These are phyloP conservation scores for Ormia ochracea DNA, from an alignment of 2,888 invertebrate genomes.

Conservation along the genomic window DNA sequence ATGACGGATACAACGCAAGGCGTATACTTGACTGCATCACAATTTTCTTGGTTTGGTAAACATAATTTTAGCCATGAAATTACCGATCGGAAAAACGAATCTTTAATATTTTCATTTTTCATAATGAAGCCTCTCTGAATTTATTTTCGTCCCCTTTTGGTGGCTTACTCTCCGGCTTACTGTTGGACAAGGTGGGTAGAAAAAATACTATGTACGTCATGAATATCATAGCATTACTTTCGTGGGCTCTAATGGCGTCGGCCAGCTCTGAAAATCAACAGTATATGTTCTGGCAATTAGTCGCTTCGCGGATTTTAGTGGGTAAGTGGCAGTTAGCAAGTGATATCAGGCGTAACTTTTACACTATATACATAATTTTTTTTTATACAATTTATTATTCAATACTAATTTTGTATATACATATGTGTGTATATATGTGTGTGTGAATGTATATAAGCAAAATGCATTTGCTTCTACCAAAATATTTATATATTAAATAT, in stretches of 20 bases:
- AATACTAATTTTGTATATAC: no score
- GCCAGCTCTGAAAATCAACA: conserved; percentile 67
- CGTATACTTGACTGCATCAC: conserved; percentile 67
- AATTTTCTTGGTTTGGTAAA: conserved; percentile 75
- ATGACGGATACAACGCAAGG: conserved; percentile 68
- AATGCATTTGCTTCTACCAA: no score
- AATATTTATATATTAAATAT: no score
- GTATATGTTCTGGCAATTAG: conserved; percentile 71
- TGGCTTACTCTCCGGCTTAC: conserved; percentile 71
- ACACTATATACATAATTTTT: no score
- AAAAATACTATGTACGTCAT: conserved; percentile 72
- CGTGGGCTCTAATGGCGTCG: conserved; percentile 74
- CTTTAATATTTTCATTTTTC: no score
- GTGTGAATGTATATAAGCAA: no score
- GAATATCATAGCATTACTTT: conserved; percentile 70
- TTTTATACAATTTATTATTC: no score
- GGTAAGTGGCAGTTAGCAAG: conserved; percentile 66
- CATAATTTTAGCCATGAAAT: no score
- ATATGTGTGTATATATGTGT: no score
- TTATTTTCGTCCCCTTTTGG: conserved; percentile 74
- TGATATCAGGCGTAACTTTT: no score
- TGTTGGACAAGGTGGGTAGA: conserved; percentile 75
- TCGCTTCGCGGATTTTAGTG: conserved; percentile 73
- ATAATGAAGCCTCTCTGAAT: conserved; percentile 74
- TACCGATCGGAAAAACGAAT: no score